These are phyloP conservation scores for Paratrypauchen microcephalus DNA, from an alignment of 2,797 vertebrate species.

Conservation along the genomic window DNA sequence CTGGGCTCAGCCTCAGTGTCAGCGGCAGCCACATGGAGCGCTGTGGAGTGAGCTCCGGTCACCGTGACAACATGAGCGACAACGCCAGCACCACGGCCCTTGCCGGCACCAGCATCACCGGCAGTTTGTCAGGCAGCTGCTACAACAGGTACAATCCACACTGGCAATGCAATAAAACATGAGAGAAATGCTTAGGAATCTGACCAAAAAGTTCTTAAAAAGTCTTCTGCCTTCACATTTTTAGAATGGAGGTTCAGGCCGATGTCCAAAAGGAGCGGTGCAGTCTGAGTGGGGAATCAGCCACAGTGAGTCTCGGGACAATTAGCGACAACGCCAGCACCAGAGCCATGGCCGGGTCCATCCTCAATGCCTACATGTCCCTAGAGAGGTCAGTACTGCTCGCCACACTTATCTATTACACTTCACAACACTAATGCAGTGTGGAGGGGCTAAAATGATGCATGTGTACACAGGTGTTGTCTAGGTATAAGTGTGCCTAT, in stretches of 20 bases:
- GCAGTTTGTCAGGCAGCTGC: slow-evolving; percentile 93
- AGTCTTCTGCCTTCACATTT: background rate
- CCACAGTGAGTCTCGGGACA: slow-evolving; percentile 93
- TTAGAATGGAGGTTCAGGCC: slow-evolving; percentile 95
- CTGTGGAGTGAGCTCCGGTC: slow-evolving; percentile 83
- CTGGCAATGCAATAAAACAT: too few relatives aligned
- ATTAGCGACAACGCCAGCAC: slow-evolving; percentile 97
- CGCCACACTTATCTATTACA: background rate
- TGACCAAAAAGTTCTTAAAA: too few relatives aligned
- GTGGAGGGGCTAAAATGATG: background rate
- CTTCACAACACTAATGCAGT: background rate
- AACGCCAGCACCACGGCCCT: slow-evolving; percentile 95
- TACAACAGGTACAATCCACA: slow-evolving; percentile 85
- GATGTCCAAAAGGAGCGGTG: slow-evolving; percentile 96
- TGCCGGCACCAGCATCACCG: slow-evolving; percentile 93
- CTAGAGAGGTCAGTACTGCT: slow-evolving; percentile 86
- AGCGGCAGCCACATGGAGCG: slow-evolving; percentile 98
- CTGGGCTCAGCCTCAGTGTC: slow-evolving; percentile 90
- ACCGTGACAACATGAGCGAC: slow-evolving; percentile 94
- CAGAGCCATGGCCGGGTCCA: slow-evolving; percentile 98
- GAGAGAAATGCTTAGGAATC: too few relatives aligned
- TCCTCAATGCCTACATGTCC: slow-evolving; percentile 92
- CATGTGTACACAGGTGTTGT: too few relatives aligned
- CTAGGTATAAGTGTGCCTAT: background rate
- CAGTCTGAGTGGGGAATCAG: slow-evolving; percentile 96